Evolutionary conservation across 2,888 invertebrate species (phyloP).

Genomic region (Ypsolopha sequella): DNA sequence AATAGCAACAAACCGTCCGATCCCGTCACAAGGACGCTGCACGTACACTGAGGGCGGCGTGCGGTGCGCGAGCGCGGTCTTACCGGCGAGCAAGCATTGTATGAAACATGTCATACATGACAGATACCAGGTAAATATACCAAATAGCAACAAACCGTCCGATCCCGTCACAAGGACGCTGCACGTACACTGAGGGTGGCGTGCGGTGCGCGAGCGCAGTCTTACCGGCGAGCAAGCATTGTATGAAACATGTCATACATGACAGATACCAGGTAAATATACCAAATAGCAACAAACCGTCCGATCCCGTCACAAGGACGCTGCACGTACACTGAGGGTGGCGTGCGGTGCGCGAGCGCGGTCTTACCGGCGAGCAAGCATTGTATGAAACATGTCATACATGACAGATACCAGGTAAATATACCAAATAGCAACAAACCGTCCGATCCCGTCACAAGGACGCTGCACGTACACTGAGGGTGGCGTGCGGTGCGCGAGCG

Average conservation of each 20-base stretch:
- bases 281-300: background rate
- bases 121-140: constrained; percentile 52
- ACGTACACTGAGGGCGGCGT: constrained; percentile 83
- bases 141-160: background rate
- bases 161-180: constrained; percentile 70
- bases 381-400: constrained; percentile 86
- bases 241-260: constrained; percentile 84
- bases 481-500: constrained; percentile 82
- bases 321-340: constrained; percentile 84
- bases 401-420: constrained; percentile 68
- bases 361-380: constrained; percentile 85
- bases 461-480: constrained; percentile 85
- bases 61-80: constrained; percentile 78
- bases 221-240: constrained; percentile 86
- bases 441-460: constrained; percentile 55
- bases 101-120: constrained; percentile 84
- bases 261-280: constrained; percentile 65
- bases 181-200: constrained; percentile 83
- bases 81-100: constrained; percentile 89
- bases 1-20: constrained; percentile 46
- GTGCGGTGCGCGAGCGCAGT: constrained; percentile 81
- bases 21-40: constrained; percentile 74
- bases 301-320: constrained; percentile 66
- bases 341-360: constrained; percentile 81
- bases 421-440: background rate